Evolutionary conservation across 2,888 invertebrate genomes (phyloP).

Genomic region (Acanthoscelides obtectus): DNA sequence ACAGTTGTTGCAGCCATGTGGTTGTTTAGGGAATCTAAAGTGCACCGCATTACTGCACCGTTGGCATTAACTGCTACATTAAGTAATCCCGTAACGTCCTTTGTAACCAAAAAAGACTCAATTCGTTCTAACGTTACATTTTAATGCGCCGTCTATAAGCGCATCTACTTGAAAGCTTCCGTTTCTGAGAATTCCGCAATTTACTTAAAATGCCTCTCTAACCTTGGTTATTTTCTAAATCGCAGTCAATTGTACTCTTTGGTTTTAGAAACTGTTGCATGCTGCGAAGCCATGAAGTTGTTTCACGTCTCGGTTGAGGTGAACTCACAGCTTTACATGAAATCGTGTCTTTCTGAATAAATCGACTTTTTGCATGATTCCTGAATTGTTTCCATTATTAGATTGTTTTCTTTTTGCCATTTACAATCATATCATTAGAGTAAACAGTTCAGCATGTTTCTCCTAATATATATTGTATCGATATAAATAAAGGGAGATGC

Average conservation of each 20-base stretch:
- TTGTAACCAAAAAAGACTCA: background rate
- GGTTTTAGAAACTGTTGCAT: background rate
- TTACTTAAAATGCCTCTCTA: background rate
- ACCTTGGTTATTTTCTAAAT: background rate
- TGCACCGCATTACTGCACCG: too few relatives aligned
- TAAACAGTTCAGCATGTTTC: background rate
- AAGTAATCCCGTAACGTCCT: too few relatives aligned
- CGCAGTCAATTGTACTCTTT: background rate
- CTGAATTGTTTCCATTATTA: background rate
- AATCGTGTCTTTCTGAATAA: background rate
- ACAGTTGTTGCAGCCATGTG: too few relatives aligned
- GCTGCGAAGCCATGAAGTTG: background rate
- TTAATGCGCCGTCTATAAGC: background rate
- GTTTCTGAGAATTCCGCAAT: background rate
- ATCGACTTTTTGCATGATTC: background rate
- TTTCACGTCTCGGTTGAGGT: background rate
- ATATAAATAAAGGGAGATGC: too few relatives aligned
- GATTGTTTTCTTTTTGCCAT: background rate
- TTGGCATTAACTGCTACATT: too few relatives aligned
- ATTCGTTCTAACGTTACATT: background rate
- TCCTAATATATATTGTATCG: background rate
- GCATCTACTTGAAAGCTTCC: background rate
- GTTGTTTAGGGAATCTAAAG: too few relatives aligned
- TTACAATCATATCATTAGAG: background rate
- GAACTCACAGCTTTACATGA: background rate